Conservation (phyloP, 2,888 invertebrate species). For the Colletes collaris region DNA sequence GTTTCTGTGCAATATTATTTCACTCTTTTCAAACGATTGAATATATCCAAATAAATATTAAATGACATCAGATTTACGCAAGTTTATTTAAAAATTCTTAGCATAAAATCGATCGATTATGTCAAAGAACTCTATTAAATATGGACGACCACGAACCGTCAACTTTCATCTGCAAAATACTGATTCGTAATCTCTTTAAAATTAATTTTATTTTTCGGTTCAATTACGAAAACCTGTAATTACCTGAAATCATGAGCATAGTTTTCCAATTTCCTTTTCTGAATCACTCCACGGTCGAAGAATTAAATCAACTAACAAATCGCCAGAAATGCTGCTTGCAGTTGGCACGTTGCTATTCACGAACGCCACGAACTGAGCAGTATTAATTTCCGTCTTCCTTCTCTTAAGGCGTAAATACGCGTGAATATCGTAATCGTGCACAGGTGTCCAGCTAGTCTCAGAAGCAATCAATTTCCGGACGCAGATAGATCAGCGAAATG, state of each 20-base stretch:
- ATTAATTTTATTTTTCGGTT: neutral
- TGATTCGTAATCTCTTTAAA: too few species aligned
- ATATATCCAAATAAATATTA: too few species aligned
- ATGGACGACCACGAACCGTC: too few species aligned
- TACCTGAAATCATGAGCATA: neutral
- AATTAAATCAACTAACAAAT: conserved; percentile 28
- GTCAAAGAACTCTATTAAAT: too few species aligned
- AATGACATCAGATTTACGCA: too few species aligned
- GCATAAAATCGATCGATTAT: too few species aligned
- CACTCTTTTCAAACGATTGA: too few species aligned
- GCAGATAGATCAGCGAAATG: conserved; percentile 17
- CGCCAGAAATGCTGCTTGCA: conserved; percentile 29
- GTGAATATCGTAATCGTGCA: conserved; percentile 17
- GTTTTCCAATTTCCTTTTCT: conserved; percentile 1
- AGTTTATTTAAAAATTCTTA: neutral
- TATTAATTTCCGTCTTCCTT: conserved; percentile 72
- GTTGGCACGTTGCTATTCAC: conserved; percentile 51
- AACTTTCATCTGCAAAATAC: too few species aligned
- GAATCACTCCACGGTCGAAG: conserved; percentile 9
- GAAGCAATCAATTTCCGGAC: conserved; percentile 33
- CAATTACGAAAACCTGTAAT: neutral
- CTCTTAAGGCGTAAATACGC: conserved; percentile 39
- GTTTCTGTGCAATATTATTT: too few species aligned
- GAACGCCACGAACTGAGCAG: conserved; percentile 65
- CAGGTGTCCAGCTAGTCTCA: conserved; percentile 1